A percentile compares a stretch with the other conserved stretches of the same genome.
These are phyloP conservation scores for Digitonthophagus gazella DNA, from an alignment of 2,888 invertebrate genomes.

Conservation along the genomic window DNA sequence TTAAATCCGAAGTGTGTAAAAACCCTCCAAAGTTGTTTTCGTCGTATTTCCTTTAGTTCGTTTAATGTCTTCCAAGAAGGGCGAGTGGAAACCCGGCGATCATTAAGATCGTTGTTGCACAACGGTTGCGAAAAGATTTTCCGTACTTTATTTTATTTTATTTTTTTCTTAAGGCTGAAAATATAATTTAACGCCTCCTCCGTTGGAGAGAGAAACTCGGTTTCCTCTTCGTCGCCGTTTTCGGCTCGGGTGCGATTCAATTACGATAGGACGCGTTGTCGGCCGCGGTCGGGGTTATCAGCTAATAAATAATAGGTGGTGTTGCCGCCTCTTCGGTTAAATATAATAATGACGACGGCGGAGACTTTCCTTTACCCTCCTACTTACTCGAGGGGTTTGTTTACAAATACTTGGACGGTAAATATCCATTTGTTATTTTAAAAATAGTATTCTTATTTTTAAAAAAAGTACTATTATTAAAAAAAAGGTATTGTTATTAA, in stretches of 20 bases:
- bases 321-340: slow-evolving; percentile 41
- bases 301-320: slow-evolving; percentile 45
- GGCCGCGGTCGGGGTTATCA: slow-evolving; percentile 42
- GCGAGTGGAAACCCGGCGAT: neutral
- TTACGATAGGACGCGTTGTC: slow-evolving; percentile 47
- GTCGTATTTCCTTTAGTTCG: neutral
- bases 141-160: slow-evolving; percentile 1
- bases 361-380: neutral
- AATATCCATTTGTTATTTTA: no score
- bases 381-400: neutral
- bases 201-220: slow-evolving; percentile 35
- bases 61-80: no score
- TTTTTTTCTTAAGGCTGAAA: no score
- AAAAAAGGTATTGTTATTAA: no score
- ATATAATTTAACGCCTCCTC: slow-evolving; percentile 15
- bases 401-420: neutral
- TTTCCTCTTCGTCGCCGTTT: neutral
- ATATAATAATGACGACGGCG: slow-evolving; percentile 31
- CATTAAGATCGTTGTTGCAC: slow-evolving; percentile 11
- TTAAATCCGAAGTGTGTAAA: neutral
- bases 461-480: no score
- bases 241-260: slow-evolving; percentile 44
- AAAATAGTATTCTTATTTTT: no score
- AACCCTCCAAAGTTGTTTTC: no score
- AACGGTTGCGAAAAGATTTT: neutral